phyloP scores from a whole-genome alignment of 2,888 invertebrate genomes.

The Beris morrisii region DNA sequence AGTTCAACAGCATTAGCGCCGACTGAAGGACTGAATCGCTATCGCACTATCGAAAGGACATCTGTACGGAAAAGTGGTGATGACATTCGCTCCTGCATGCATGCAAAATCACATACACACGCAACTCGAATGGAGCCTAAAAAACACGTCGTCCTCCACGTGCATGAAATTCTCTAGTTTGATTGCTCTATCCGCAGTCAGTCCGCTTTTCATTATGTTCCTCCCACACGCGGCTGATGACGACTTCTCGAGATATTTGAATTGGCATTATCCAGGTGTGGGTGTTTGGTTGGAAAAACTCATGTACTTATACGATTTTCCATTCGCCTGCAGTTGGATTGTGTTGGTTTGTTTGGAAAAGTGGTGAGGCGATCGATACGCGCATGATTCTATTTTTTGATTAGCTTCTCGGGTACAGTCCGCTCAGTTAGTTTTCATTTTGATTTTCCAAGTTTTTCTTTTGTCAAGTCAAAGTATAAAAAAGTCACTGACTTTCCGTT shows the following conservation, averaged over 20 bases:
- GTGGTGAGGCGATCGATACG: conserved; percentile 37
- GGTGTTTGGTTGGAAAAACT: conserved; percentile 8
- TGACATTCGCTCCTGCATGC: conserved; percentile 17
- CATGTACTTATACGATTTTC: conserved; percentile 1
- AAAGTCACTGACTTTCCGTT: no score
- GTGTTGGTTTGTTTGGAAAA: conserved; percentile 26
- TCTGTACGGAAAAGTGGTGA: conserved; percentile 4
- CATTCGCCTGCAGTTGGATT: conserved; percentile 8
- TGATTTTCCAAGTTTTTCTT: no score
- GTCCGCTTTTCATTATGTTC: conserved; percentile 18
- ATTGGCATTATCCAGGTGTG: conserved; percentile 1
- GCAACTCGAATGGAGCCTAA: not conserved
- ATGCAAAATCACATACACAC: conserved; percentile 10
- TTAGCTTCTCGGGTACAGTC: not conserved
- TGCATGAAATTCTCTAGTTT: conserved; percentile 9
- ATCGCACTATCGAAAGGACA: not conserved
- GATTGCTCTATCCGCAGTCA: conserved; percentile 3
- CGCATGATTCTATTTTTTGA: conserved; percentile 31
- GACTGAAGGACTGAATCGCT: not conserved
- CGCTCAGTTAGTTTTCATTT: no score
- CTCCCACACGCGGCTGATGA: conserved; percentile 15
- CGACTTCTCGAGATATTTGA: not conserved
- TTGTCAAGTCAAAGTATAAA: no score
- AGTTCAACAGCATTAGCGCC: conserved; percentile 23
- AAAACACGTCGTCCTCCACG: conserved; percentile 21